phyloP scores from a whole-genome alignment of 2,888 invertebrate species.

The Steinernema scapterisci region DNA sequence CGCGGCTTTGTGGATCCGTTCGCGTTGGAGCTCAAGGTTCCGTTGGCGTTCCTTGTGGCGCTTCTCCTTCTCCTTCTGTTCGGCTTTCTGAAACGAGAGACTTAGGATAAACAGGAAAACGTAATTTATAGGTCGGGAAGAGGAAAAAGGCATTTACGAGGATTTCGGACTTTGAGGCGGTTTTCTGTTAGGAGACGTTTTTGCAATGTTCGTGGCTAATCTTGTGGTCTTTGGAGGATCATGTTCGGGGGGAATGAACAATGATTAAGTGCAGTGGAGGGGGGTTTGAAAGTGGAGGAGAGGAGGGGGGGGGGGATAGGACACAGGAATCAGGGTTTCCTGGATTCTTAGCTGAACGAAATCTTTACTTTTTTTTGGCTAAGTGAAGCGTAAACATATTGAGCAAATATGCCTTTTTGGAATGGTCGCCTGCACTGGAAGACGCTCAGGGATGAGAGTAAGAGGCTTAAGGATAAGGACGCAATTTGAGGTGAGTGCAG shows the following conservation, averaged over 20 bases:
- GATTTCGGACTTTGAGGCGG: background rate
- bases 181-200: background rate
- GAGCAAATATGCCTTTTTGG: no score
- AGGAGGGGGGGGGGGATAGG: no score
- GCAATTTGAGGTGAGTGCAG: no score
- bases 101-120: background rate
- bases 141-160: background rate
- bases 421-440: no score
- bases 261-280: no score
- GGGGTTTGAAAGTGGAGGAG: background rate
- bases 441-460: no score
- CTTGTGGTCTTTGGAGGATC: slow-evolving; percentile 3
- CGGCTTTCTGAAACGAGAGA: slow-evolving; percentile 56
- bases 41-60: slow-evolving; percentile 57
- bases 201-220: background rate
- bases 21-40: slow-evolving; percentile 58
- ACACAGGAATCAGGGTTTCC: no score
- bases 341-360: background rate
- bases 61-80: slow-evolving; percentile 62
- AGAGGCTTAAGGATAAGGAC: no score
- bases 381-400: no score
- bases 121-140: background rate
- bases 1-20: slow-evolving; percentile 55
- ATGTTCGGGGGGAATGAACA: no score
- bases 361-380: no score